Evolutionary conservation across 2,113 vertebrate genomes (phyloP).

Genomic region (Struthio camelus): DNA sequence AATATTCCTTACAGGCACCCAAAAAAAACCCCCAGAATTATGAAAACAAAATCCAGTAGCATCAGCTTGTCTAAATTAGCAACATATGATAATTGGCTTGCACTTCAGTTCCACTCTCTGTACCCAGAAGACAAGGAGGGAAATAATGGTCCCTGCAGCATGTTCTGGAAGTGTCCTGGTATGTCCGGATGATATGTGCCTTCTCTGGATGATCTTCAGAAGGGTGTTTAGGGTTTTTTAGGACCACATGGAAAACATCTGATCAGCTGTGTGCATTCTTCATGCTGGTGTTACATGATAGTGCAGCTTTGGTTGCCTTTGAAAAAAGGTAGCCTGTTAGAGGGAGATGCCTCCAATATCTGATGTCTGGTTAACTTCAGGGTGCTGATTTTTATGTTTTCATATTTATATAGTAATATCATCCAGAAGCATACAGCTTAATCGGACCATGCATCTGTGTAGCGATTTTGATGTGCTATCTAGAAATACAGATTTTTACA

Average conservation of each 20-base stretch:
- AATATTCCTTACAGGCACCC: background rate
- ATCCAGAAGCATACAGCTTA: background rate
- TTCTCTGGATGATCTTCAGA: background rate
- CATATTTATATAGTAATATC: background rate
- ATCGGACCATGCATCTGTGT: background rate
- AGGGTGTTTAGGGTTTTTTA: background rate
- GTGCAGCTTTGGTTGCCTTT: background rate
- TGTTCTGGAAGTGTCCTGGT: background rate
- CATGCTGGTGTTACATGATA: background rate
- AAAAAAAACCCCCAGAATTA: background rate
- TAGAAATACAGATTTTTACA: no score
- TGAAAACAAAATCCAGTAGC: background rate
- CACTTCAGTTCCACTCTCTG: background rate
- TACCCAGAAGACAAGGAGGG: background rate
- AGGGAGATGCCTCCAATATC: background rate
- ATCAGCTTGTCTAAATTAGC: background rate
- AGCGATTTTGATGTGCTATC: background rate
- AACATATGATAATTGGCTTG: fast-evolving
- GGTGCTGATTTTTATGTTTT: background rate
- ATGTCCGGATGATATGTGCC: background rate
- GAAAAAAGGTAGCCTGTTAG: background rate
- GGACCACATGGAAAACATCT: background rate
- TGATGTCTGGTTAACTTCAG: background rate
- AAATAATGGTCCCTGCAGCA: background rate
- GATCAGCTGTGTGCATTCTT: background rate